Evolutionary conservation across 2,888 invertebrate genomes (phyloP), one percentile per base, ranked within the genome.

Genomic region (Nycteola revayana): DNA sequence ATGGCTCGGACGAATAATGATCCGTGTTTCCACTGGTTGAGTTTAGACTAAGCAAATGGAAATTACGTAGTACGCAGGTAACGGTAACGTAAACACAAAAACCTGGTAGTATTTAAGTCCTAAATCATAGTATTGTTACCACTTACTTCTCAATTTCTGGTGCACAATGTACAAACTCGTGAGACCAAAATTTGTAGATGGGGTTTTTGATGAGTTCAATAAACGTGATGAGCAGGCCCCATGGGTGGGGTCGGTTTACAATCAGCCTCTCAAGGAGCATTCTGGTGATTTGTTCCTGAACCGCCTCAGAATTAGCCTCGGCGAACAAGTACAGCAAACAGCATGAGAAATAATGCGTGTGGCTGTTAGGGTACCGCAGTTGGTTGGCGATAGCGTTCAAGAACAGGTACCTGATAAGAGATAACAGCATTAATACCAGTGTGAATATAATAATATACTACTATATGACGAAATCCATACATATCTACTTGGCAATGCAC

Each of bases 311-410:
- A 72, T 98, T 98, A 4, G 98, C 98, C 79, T 99, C 98, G 27
- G 96, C 96, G 85, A 99, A 99, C 59, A 99, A 90, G 80, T 99
- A 98, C 47, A 99, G 90, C 31, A 99, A 91, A 21, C 98, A 96
- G 78, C 99, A 98, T 68, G 98, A 98, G 90, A 99, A 99, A 90
- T 99, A 99, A 89, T 99, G 99, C 9, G 99, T 99, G 87, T 99
- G 99, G 70, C 98, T 98, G 86, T 99, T 99, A 7, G 99, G 99
- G 85, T 99, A 99, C 10, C 99, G 93, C 64, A 99, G 90, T 75
- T 99, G 99, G 86, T 99, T 99, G 28, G 98, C 98, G 55, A 99
- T 97, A 1, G 99, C 98, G 78, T 99, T 99, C 71, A 99, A 90
- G 87, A 99, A 98, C 65, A 99, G 86, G 79, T 99, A 99, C 27